phyloP scores from a whole-genome alignment of 2,113 vertebrate species.

The Oncorhynchus kisutch region DNA sequence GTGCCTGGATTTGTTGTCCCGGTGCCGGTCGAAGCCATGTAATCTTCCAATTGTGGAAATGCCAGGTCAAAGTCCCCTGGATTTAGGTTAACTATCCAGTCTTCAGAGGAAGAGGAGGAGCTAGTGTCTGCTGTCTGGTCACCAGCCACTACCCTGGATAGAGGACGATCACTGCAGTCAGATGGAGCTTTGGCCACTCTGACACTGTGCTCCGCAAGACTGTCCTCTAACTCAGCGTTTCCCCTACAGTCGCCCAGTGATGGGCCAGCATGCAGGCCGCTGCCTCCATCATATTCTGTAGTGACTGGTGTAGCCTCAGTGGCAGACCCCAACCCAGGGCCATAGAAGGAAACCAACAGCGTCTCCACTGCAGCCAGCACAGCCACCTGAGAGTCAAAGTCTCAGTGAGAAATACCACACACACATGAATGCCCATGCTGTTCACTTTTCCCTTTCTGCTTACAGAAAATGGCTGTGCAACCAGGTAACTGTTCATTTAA shows the following conservation, averaged over 20 bases:
- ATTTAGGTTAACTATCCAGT: constrained; percentile 63
- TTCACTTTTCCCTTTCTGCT: not conserved
- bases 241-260: not conserved
- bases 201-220: not conserved
- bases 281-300: constrained; percentile 59
- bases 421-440: not conserved
- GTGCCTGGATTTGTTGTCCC: not conserved
- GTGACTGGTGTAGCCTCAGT: constrained; percentile 60
- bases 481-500: not conserved
- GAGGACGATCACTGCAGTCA: constrained; percentile 1
- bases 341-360: constrained; percentile 86
- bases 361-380: constrained; percentile 84
- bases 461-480: not conserved
- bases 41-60: constrained; percentile 47
- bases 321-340: constrained; percentile 63
- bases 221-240: not conserved
- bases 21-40: constrained; percentile 21
- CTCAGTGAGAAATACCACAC: constrained; percentile 12
- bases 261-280: constrained; percentile 5
- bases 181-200: not conserved
- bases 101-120: constrained; percentile 71
- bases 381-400: constrained; percentile 75
- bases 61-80: constrained; percentile 39
- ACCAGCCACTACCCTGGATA: not conserved
- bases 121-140: constrained; percentile 58